Evolutionary conservation across 2,113 vertebrate species (phyloP).

Genomic region (Passerina amoena): DNA sequence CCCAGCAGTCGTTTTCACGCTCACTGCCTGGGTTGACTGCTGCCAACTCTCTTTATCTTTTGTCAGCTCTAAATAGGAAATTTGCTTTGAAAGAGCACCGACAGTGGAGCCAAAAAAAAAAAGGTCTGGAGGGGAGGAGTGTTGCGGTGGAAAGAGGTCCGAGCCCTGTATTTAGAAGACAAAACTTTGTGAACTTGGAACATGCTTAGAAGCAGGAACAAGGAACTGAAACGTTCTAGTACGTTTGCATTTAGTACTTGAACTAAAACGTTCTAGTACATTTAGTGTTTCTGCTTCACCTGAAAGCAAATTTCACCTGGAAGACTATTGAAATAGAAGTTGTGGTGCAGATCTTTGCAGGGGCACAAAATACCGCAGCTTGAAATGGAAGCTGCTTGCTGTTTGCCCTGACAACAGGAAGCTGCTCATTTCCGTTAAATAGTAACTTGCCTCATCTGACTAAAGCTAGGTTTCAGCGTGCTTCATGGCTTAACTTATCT

Average conservation of each 20-base stretch:
- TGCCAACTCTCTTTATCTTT: not conserved
- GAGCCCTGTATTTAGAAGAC: not conserved
- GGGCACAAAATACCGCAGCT: not conserved
- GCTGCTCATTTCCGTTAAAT: conserved; percentile 7
- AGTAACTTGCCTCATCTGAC: not conserved
- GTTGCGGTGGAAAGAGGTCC: not conserved
- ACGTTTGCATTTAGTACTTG: not conserved
- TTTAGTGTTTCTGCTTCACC: not conserved
- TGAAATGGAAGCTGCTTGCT: not conserved
- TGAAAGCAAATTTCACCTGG: not conserved
- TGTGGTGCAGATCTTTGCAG: rapidly evolving
- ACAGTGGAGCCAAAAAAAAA: not conserved
- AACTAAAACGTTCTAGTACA: not conserved
- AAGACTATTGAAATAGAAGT: not conserved
- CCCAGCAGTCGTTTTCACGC: rapidly evolving
- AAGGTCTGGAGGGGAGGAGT: not conserved
- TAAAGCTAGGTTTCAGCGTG: not conserved
- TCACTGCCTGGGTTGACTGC: rapidly evolving
- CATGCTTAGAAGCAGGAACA: not conserved
- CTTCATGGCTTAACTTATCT: not conserved
- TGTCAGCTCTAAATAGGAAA: not conserved
- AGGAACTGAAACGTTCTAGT: not conserved
- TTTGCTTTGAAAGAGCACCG: not conserved
- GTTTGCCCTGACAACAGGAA: conserved; percentile 15
- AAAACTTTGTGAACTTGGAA: not conserved